Base-by-base conservation (phyloP, 1,140 invertebrate species). In the Trachelipus rathkii region DNA sequence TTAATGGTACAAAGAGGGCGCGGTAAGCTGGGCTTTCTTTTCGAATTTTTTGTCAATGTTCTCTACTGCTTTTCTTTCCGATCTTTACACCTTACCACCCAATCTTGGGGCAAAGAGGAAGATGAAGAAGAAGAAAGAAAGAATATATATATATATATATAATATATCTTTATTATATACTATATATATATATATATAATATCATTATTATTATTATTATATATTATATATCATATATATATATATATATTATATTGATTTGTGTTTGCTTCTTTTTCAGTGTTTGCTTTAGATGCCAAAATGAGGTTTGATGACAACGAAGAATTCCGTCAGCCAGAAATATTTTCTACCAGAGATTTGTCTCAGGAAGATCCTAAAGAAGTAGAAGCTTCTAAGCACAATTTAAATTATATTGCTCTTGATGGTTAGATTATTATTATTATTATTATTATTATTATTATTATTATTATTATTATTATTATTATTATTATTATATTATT, bases 261-360 rank as follows among this genome's bases (percentile, higher is more conserved):
- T n/a, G n/a, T 60, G 50, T 15, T 60, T 60, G 50, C 8, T 15
- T 19, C 50, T 8, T 74, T 74, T 53, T 74, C n/a, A 96, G 95
- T 94, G 85, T 95, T 93, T 84, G 94, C 94, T 79, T 86, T 98
- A 80, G 96, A 98, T 87, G 95, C 95, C 76, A 98, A 98, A 84
- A 91, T 95, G 81, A 87, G 93, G 82, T 96, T 98, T 83, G 96
- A 99, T 83, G 95, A 97, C 84, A 99, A 98, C 84, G 94, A 96
- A 2, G 92, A 94, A 75, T 98, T 93, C 84, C 89, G 96, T 71
- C 96, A 99, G 84, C 93, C 95, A 83, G 92, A 95, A 77, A 85
- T 98, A 4, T 98, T 97, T 83, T 88, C 86, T 11, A 84, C 93
- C 21, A 89, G 94, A 78, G 96, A 99, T 85, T 93, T 90, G 88